Evolutionary conservation across 2,888 invertebrate genomes (phyloP), one percentile per base, ranked within the genome.

Genomic region (Limenitis camilla): DNA sequence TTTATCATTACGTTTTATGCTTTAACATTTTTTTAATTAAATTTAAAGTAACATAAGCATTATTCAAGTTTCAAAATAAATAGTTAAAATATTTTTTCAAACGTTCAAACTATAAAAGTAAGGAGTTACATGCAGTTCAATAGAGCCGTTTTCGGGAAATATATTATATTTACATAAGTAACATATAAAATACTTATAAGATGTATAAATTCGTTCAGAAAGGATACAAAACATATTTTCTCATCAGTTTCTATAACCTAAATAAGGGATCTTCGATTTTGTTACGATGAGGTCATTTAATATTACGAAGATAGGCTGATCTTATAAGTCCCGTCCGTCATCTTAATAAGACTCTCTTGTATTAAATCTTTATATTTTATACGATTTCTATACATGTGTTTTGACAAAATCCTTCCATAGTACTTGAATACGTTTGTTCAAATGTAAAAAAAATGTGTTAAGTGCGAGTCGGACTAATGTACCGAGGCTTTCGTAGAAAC

Each of bases 241-340:
- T 33, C 42, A 41, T 47, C 29, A 32, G 3, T 19, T 2, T 10
- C 30, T 45, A 35, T 45, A 6, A 9, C 29, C 9, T 35, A 45
- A 36, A 9, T 29, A n/a, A 33, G n/a, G 35, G 40, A 30, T 28
- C 29, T 52, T 52, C 45, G 41, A n/a, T 49, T 45, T 40, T 45
- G 27, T 40, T 50, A 28, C 31, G 40, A 53, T 53, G 49, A 53
- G 47, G 44, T 40, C 50, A 33, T 53, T 53, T 40, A 44, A 50
- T 56, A 56, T 50, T 53, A 51, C 43, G 30, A 30, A 46, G 56
- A 56, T 56, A 53, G 50, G 44, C 31, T 47, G 44, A 27, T 47
- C 38, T 47, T 50, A 47, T 46, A 41, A 35, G 40, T 46, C 41
- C 46, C 36, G 35, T 45, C 44, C 39, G 29, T 27, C 38, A 36